Conservation (phyloP, 1,140 invertebrate genomes). For the Zaprionus taronus region DNA sequence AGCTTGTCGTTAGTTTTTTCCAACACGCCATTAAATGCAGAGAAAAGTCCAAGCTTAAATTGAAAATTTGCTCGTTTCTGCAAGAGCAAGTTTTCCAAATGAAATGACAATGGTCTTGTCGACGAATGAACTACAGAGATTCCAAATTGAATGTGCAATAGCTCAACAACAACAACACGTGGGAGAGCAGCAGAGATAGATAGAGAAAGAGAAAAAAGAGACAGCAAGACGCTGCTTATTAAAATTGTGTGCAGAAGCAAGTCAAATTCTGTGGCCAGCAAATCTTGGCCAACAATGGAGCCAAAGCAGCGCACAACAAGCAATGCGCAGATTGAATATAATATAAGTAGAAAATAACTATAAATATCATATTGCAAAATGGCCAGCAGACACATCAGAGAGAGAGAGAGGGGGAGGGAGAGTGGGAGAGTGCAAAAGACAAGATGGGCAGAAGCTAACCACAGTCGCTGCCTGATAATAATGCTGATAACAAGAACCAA, state of each 20-base stretch:
- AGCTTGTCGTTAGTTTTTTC: constrained; percentile 40
- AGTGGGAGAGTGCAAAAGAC: no score
- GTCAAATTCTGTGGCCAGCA: constrained; percentile 64
- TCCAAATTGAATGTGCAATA: constrained; percentile 34
- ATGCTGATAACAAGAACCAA: constrained; percentile 50
- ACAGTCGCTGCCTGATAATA: constrained; percentile 44
- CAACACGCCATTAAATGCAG: constrained; percentile 69
- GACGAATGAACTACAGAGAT: constrained; percentile 31
- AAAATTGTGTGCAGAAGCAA: constrained; percentile 60
- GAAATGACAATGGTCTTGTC: constrained; percentile 64
- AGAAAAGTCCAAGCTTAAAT: constrained; percentile 65
- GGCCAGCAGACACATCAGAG: constrained; percentile 52
- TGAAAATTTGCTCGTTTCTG: constrained; percentile 76
- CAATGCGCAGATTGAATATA: constrained; percentile 69
- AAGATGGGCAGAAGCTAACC: constrained; percentile 9
- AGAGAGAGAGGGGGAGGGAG: neutral
- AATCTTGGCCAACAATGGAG: constrained; percentile 52
- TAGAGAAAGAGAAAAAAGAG: neutral
- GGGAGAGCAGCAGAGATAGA: neutral
- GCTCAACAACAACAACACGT: constrained; percentile 9
- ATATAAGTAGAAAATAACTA: constrained; percentile 78
- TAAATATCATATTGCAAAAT: constrained; percentile 81
- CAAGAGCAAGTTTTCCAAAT: constrained; percentile 70
- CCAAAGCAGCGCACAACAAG: constrained; percentile 30
- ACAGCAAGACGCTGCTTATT: constrained; percentile 47